Evolutionary conservation across 2,888 invertebrate genomes (phyloP).

Genomic region (Stenchaetothrips biformis): DNA sequence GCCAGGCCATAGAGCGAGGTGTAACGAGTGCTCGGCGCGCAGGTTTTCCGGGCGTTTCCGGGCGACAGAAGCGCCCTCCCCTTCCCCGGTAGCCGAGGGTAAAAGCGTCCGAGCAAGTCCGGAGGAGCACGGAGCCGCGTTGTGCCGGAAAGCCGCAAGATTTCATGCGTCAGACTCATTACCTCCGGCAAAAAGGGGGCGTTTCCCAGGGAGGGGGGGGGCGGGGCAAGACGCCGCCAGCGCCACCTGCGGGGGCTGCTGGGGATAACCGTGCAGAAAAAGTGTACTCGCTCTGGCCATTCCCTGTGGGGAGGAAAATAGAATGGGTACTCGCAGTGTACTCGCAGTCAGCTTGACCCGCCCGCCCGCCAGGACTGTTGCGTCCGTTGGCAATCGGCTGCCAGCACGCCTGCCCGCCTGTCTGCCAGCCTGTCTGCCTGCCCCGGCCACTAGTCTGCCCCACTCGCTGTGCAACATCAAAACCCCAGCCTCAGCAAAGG

Average conservation of each 20-base stretch:
- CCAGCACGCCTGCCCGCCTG: neutral
- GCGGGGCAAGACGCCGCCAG: too few species aligned
- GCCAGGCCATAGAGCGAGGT: neutral
- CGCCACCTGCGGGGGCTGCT: neutral
- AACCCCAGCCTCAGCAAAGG: too few species aligned
- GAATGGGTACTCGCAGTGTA: neutral
- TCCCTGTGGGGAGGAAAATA: too few species aligned
- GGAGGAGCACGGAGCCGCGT: too few species aligned
- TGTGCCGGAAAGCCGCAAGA: constrained; percentile 1
- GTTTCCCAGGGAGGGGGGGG: too few species aligned
- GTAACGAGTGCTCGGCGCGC: neutral
- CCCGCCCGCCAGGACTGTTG: neutral
- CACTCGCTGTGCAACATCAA: too few species aligned
- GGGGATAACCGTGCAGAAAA: neutral
- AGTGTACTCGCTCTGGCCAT: neutral
- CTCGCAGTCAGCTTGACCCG: neutral
- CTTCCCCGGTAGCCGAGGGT: neutral
- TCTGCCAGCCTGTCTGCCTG: too few species aligned
- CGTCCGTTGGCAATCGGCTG: neutral
- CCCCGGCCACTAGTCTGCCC: too few species aligned
- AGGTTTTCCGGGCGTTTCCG: neutral
- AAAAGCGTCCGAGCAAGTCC: neutral
- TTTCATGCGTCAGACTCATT: neutral
- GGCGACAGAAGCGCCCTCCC: neutral
- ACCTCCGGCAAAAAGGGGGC: neutral